These are phyloP conservation scores for Sparidentex hasta DNA, from an alignment of 2,797 vertebrate species.

Conservation along the genomic window DNA sequence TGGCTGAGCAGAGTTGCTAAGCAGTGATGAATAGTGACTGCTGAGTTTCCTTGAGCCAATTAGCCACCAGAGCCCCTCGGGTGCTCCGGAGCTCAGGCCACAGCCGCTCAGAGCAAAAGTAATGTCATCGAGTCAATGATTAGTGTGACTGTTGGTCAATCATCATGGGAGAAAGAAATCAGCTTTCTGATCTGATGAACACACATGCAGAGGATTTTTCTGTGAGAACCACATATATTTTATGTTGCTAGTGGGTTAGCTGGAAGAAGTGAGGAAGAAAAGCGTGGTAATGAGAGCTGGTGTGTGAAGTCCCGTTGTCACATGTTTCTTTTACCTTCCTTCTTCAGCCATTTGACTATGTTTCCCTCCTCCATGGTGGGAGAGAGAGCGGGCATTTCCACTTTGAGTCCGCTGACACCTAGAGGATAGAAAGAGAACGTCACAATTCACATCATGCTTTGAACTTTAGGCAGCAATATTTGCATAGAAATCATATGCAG, in stretches of 20 bases:
- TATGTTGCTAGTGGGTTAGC: background rate
- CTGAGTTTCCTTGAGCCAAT: conserved; percentile 66
- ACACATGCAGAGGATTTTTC: background rate
- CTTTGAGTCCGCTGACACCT: conserved; percentile 90
- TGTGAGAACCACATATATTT: background rate
- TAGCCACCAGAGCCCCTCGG: conserved; percentile 64
- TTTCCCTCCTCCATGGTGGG: conserved; percentile 99
- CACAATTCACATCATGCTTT: background rate
- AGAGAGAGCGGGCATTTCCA: conserved; percentile 96
- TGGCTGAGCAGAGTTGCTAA: conserved; percentile 67
- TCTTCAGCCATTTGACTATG: conserved; percentile 97
- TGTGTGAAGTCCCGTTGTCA: background rate
- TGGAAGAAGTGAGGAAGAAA: background rate
- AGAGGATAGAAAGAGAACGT: conserved; percentile 68
- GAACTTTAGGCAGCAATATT: background rate
- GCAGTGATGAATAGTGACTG: conserved; percentile 74
- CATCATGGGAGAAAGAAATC: background rate
- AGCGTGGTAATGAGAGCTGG: background rate
- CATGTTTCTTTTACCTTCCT: conserved; percentile 89
- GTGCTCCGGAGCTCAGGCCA: conserved; percentile 37
- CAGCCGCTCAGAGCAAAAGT: conserved; percentile 37
- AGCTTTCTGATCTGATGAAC: conserved; percentile 9
- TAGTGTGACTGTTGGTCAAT: conserved; percentile 6
- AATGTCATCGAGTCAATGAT: conserved; percentile 54
- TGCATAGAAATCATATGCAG: background rate